Percentiles rank a stretch among this genome's conserved stretches.
These are phyloP conservation scores for Machimus rusticus DNA, from an alignment of 2,888 invertebrate species.

Conservation along the genomic window DNA sequence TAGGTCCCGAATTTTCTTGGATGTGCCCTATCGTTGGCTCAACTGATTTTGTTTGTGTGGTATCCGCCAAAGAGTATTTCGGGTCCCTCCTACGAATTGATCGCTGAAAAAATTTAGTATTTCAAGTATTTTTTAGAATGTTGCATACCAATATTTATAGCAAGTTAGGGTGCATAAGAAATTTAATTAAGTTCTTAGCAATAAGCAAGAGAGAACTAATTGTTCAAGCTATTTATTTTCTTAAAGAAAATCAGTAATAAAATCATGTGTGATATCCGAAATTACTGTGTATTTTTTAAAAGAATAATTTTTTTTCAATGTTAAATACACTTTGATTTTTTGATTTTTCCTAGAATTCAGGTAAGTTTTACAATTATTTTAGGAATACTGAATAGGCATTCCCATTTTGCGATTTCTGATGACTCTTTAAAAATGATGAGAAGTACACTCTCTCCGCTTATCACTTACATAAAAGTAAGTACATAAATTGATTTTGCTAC, in stretches of 20 bases:
- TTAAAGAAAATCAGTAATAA: not conserved
- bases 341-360: not conserved
- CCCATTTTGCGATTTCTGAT: too few relatives aligned
- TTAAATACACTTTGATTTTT: not conserved
- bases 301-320: not conserved
- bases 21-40: constrained; percentile 74
- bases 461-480: not conserved
- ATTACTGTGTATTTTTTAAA: not conserved
- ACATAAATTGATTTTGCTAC: not conserved
- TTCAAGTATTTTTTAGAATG: not conserved
- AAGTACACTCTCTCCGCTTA: too few relatives aligned
- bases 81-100: constrained; percentile 59
- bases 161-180: not conserved
- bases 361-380: not conserved
- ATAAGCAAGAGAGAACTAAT: not conserved
- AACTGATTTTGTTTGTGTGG: constrained; percentile 78
- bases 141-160: not conserved
- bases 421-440: too few relatives aligned
- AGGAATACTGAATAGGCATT: not conserved
- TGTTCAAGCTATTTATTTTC: constrained; percentile 7
- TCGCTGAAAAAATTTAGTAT: constrained; percentile 53
- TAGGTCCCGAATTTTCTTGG: constrained; percentile 84
- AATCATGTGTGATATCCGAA: not conserved
- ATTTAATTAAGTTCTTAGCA: not conserved
- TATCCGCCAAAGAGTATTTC: constrained; percentile 68